Percentiles rank a stretch among this genome's conserved stretches.
phyloP scores from a whole-genome alignment of 1,140 invertebrate species.

The Lepidostoma basale region DNA sequence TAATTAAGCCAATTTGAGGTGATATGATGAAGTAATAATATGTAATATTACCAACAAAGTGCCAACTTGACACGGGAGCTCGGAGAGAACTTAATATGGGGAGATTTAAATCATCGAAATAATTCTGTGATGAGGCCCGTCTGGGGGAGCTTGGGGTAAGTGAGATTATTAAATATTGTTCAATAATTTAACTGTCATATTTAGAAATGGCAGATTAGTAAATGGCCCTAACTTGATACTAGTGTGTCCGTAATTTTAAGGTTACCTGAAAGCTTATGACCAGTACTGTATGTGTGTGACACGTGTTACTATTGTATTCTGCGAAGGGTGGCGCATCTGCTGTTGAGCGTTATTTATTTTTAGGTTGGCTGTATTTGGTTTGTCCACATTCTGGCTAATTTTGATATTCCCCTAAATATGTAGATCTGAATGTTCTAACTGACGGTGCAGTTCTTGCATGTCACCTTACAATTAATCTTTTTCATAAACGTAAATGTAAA shows the following conservation, averaged over 20 bases:
- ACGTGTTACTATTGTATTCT: neutral
- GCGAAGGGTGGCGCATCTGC: neutral
- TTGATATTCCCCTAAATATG: conserved; percentile 20
- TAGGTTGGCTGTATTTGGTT: conserved; percentile 26
- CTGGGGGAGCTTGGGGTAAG: conserved; percentile 41
- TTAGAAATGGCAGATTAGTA: conserved; percentile 27
- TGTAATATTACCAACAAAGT: too few species aligned
- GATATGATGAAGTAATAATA: too few species aligned
- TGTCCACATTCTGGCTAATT: neutral
- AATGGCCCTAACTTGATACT: conserved; percentile 37
- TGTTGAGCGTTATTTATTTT: conserved; percentile 5
- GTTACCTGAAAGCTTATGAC: conserved; percentile 17
- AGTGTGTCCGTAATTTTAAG: conserved; percentile 28
- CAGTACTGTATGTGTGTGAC: neutral
- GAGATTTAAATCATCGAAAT: conserved; percentile 29
- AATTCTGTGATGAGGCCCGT: conserved; percentile 33
- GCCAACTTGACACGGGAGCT: too few species aligned
- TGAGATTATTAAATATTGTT: conserved; percentile 45
- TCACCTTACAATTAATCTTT: too few species aligned
- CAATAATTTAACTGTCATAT: conserved; percentile 33
- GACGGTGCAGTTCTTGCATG: too few species aligned
- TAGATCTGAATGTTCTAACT: conserved; percentile 30
- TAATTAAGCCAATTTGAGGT: too few species aligned
- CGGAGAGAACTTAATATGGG: too few species aligned
- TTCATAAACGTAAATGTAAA: neutral